Percentiles rank a stretch among this genome's conserved stretches.
Conservation (phyloP, 2,797 vertebrate genomes). For the Anguilla pacifica region DNA sequence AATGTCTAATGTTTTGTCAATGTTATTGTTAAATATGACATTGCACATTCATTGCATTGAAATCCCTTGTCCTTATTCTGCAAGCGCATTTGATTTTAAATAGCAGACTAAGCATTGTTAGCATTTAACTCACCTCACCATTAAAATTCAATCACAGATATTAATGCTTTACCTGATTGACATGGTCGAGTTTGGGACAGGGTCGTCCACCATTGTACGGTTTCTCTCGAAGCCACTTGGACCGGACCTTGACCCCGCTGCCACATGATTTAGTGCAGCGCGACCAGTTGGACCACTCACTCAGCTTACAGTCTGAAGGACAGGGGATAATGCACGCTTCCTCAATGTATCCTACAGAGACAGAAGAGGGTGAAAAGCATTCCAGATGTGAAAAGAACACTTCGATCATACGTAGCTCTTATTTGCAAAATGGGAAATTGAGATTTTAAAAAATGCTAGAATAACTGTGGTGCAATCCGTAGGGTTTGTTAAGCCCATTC, state of each 20-base stretch:
- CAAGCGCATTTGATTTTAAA: background rate
- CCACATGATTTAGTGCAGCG: slow-evolving; percentile 87
- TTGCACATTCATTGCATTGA: background rate
- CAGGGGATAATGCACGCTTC: slow-evolving; percentile 87
- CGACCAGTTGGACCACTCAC: slow-evolving; percentile 89
- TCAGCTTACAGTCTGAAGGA: slow-evolving; percentile 86
- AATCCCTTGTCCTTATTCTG: background rate
- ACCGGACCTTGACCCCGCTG: slow-evolving; percentile 85
- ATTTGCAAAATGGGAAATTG: background rate
- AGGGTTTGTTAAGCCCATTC: background rate
- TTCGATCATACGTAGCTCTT: background rate
- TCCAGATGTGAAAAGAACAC: background rate
- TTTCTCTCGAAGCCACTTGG: slow-evolving; percentile 86
- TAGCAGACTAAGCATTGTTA: background rate
- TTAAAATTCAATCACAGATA: background rate
- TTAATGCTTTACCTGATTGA: slow-evolving; percentile 79
- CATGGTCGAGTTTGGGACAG: slow-evolving; percentile 83
- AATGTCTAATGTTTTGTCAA: background rate
- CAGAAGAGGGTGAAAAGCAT: background rate
- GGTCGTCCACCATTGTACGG: slow-evolving; percentile 84
- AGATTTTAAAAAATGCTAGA: too few relatives aligned
- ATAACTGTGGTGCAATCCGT: too few relatives aligned
- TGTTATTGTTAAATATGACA: background rate
- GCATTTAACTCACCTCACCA: background rate
- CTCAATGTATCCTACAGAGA: slow-evolving; percentile 80